Evolutionary conservation across 2,888 invertebrate species (phyloP), one percentile per base, ranked within the genome.

Genomic region (Xestia rhomboidea): DNA sequence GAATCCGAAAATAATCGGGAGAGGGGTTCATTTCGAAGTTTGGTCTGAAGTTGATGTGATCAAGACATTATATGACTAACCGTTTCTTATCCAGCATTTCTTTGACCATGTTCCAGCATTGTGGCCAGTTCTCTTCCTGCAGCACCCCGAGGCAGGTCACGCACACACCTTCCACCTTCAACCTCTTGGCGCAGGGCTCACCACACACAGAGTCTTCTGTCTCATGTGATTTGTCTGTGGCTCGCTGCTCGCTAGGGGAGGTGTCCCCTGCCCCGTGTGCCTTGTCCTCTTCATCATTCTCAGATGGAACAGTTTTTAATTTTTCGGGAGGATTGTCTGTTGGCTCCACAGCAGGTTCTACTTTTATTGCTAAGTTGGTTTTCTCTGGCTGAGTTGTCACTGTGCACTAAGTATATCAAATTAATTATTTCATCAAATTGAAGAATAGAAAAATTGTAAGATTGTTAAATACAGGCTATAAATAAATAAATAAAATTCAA

Each of bases 61-160:
- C 13, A 7, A 38, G n/a, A 63, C 4, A 63, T 13, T 38, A n/a
- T 21, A 30, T 41, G 46, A 76, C 83, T 82, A 92, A 97, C 92
- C 97, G 94, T 85, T 97, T 96, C 82, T 95, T 93, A 15, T 97
- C 91, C 44, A 97, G 93, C n/a, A 94, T 92, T 21, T 97, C 94
- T 76, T 97, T 93, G 24, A 97, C 95, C 81, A 96, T 94, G 5
- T 96, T 92, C 71, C 97, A 94, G 69, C 97, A 95, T 41, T 96
- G 93, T 7, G 96, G 93, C 94, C 98, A 98, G 54, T 96, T 95
- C 30, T 95, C 92, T 74, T 97, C 95, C 89, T 98, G 97, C 72
- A 99, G 97, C 11, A 98, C 94, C 1, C 98, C 98, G 11, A 99
- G 93, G 90, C 99, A 99, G 70, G 97, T 97, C 0, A 97, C 93